A percentile compares a stretch with the other conserved stretches of the same genome.
Evolutionary conservation across 1,140 invertebrate genomes (phyloP).

Genomic region (Akabosia matsudoensis): DNA sequence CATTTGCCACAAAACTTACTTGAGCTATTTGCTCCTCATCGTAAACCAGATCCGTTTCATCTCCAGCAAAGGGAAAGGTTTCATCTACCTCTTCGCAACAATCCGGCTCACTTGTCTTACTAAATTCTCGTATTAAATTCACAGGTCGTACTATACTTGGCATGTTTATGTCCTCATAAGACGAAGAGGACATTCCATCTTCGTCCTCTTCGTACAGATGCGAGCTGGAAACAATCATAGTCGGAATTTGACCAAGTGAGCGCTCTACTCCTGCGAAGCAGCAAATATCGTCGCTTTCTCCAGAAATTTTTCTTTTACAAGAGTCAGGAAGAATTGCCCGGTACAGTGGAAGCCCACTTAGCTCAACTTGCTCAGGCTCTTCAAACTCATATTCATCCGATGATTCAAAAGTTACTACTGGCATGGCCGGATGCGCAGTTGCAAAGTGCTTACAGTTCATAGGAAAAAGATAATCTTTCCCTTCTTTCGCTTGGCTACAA

Average conservation of each 20-base stretch:
- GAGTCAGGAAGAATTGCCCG: neutral
- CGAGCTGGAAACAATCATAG: neutral
- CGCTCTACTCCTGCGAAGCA: neutral
- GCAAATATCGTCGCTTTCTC: neutral
- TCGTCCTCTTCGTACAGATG: neutral
- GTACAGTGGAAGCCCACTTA: neutral
- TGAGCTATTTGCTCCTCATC: neutral
- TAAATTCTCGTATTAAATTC: slow-evolving; percentile 11
- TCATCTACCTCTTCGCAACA: neutral
- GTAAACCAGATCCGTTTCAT: neutral
- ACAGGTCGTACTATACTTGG: neutral
- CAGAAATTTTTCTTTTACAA: neutral
- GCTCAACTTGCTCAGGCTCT: neutral
- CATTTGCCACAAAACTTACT: neutral
- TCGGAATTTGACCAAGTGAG: neutral
- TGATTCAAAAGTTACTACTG: neutral
- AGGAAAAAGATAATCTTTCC: neutral
- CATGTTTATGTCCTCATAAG: neutral
- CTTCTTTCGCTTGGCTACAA: neutral
- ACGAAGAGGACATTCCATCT: neutral
- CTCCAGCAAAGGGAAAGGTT: neutral
- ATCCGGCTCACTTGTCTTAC: neutral
- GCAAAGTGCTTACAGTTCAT: slow-evolving; percentile 2
- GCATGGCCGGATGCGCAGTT: neutral
- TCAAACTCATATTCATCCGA: neutral